Conservation (phyloP, 1,140 invertebrate genomes). For the Nixonia krombeini region DNA sequence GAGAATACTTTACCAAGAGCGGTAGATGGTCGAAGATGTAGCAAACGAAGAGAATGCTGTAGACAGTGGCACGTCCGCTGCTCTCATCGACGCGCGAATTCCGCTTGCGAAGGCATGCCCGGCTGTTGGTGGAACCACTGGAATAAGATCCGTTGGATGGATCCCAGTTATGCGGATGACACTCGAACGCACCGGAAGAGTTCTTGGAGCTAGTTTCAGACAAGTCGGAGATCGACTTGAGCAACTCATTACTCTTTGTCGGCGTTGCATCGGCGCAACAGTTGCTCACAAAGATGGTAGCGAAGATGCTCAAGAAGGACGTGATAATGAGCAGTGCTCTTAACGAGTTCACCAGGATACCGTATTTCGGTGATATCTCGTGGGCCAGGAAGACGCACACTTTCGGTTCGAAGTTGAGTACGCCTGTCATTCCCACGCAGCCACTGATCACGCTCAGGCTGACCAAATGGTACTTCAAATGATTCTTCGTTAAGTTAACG, state of each 20-base stretch:
- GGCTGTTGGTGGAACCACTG: slow-evolving; percentile 66
- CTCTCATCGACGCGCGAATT: slow-evolving; percentile 53
- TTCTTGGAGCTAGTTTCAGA: slow-evolving; percentile 66
- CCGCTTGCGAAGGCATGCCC: slow-evolving; percentile 59
- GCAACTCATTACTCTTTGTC: slow-evolving; percentile 54
- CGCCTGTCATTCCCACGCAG: slow-evolving; percentile 69
- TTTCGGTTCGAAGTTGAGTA: slow-evolving; percentile 64
- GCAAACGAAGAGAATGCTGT: slow-evolving; percentile 68
- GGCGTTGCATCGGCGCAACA: slow-evolving; percentile 18
- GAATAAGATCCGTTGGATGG: slow-evolving; percentile 64
- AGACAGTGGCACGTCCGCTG: slow-evolving; percentile 67
- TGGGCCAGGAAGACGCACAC: slow-evolving; percentile 70
- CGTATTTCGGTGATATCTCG: slow-evolving; percentile 70
- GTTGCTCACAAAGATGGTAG: not conserved
- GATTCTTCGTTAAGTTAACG: slow-evolving; percentile 69
- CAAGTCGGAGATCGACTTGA: slow-evolving; percentile 64
- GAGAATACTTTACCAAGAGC: slow-evolving; percentile 68
- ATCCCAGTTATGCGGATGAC: slow-evolving; percentile 61
- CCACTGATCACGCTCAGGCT: slow-evolving; percentile 71
- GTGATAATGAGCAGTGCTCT: slow-evolving; percentile 62
- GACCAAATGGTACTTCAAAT: slow-evolving; percentile 73
- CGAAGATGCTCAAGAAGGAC: slow-evolving; percentile 37
- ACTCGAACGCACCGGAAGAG: slow-evolving; percentile 62
- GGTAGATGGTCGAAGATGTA: slow-evolving; percentile 72
- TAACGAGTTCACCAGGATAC: slow-evolving; percentile 70